phyloP scores from a whole-genome alignment of 2,797 vertebrate genomes.

The Syndactyla subalaris region DNA sequence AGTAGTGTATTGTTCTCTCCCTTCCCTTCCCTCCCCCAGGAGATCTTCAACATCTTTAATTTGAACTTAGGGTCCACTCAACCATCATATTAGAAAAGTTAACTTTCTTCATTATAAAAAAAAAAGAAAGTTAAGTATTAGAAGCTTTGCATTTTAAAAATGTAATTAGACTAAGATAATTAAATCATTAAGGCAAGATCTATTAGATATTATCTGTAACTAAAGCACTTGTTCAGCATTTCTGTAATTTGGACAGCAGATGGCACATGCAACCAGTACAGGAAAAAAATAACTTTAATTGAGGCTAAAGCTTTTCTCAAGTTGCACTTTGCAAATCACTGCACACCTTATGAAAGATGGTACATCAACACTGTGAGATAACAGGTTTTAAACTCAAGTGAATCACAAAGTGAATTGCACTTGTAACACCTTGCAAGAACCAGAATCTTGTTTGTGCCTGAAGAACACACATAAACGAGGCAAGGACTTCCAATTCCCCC shows the following conservation, averaged over 20 bases:
- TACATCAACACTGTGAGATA: not conserved
- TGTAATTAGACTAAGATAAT: constrained; percentile 26
- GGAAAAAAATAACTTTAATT: not conserved
- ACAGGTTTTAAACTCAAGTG: not conserved
- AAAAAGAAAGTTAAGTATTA: not conserved
- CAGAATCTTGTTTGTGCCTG: not conserved
- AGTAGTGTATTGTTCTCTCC: not conserved
- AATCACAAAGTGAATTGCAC: not conserved
- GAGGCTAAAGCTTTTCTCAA: not conserved
- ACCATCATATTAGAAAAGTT: not conserved
- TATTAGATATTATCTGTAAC: not conserved
- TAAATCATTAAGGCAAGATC: not conserved
- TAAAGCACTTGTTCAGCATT: constrained; percentile 15
- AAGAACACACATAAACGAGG: not conserved
- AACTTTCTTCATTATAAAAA: not conserved
- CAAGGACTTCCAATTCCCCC: not conserved
- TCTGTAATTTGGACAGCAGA: constrained; percentile 75
- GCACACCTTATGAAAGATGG: not conserved
- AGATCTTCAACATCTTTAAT: not conserved
- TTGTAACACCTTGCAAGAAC: not conserved
- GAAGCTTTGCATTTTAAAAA: not conserved
- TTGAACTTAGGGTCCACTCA: not conserved
- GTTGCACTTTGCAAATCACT: not conserved
- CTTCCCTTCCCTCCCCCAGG: too few species aligned
- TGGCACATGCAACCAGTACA: constrained; percentile 73